A percentile compares a stretch with the other conserved stretches of the same genome.
Evolutionary conservation across 2,797 vertebrate species (phyloP).

Genomic region (Telmatherina bonti): DNA sequence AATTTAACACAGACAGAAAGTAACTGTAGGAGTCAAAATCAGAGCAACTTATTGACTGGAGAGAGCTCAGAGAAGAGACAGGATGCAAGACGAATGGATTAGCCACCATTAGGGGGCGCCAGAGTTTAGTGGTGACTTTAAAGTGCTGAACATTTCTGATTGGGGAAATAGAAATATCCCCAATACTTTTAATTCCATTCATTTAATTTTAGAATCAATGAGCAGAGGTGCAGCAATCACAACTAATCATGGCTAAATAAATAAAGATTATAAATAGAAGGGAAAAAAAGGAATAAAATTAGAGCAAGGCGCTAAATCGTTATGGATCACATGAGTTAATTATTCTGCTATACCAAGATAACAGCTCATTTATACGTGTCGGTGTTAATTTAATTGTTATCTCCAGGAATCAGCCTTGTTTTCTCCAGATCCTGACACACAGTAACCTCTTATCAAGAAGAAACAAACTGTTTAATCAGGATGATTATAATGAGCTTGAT

Average conservation of each 20-base stretch:
- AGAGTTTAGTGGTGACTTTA: neutral
- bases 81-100: neutral
- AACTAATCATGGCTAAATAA: neutral
- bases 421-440: neutral
- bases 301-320: no score
- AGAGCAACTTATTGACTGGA: neutral
- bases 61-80: neutral
- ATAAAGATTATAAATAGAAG: neutral
- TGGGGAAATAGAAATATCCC: neutral
- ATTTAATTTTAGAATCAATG: neutral
- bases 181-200: neutral
- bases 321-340: neutral
- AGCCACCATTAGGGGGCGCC: neutral
- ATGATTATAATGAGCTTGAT: no score
- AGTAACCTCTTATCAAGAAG: neutral
- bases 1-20: no score
- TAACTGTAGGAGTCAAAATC: no score
- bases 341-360: neutral
- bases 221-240: neutral
- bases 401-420: no score
- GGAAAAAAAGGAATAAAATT: neutral
- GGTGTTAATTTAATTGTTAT: neutral
- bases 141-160: neutral
- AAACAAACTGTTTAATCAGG: no score
- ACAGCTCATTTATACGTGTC: neutral